Evolutionary conservation across 2,113 vertebrate species (phyloP), one percentile per base, ranked within the genome.

Genomic region (Grammomys surdaster): DNA sequence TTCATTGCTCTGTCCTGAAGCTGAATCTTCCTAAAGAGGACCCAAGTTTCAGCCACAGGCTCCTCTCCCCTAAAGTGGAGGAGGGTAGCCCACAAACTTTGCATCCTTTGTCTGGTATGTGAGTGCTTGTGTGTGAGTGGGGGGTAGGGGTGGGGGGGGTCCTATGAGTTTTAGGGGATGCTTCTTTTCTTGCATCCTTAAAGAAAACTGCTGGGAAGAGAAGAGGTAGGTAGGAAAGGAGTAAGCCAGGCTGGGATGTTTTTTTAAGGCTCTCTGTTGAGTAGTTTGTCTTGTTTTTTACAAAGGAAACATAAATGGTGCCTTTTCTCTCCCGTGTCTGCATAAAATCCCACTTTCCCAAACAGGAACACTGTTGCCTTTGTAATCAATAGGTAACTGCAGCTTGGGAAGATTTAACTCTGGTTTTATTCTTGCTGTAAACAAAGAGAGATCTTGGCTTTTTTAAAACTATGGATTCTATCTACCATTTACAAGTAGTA

Each of bases 91-190:
- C 89, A 88, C n/a, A 94, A 96, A 87, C 87, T 48, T 88, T 56
- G 89, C 73, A 91, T 91, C 82, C 95, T 97, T 97, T 97, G 96
- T 96, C 88, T 96, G 89, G n/a, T 43, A 40, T 73, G n/a, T 20
- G n/a, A 8, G n/a, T 20, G 36, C 20, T n/a, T 40, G 17, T 67
- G 28, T 67, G 24, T 65, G 24, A 28, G 12, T 51, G 51, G 51
- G 9, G 8, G 48, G 48, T 48, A 8, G 28, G 31, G 67, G 20
- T 10, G 20, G 36, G 11, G 70, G 56, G 81, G 78, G 67, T 48
- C 46, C 28, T 56, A 28, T 4, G 90, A 94, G 85, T 91, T 96
- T 85, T 40, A 75, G 33, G 81, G 56, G 56, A 95, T 10, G 33
- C 91, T 96, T 77, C 93, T 96, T 65, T 93, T 93, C 77, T 40